These are phyloP conservation scores for Agrenia bidenticulata DNA, from an alignment of 2,888 invertebrate genomes.

Conservation along the genomic window DNA sequence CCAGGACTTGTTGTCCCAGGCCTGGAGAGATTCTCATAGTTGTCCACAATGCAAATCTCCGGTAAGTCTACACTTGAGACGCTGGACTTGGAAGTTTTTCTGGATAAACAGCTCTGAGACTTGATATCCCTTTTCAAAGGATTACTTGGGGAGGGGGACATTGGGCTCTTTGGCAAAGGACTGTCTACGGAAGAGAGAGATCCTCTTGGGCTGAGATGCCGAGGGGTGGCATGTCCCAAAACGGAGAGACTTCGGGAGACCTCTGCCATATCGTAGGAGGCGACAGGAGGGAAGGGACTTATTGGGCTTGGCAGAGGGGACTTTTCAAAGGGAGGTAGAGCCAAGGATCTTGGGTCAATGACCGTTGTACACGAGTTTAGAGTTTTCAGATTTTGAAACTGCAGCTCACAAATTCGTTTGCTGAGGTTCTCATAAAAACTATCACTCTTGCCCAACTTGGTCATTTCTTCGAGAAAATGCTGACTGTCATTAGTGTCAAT, in stretches of 20 bases:
- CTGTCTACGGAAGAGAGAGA: slow-evolving; percentile 30
- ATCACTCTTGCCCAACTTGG: slow-evolving; percentile 48
- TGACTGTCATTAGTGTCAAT: slow-evolving; percentile 52
- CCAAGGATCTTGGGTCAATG: slow-evolving; percentile 43
- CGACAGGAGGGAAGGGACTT: slow-evolving; percentile 27
- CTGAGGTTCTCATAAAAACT: slow-evolving; percentile 51
- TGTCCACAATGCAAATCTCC: slow-evolving; percentile 28
- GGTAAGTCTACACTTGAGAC: slow-evolving; percentile 39
- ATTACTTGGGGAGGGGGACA: neutral
- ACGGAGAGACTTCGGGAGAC: neutral
- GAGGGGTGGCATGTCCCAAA: neutral
- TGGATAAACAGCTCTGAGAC: slow-evolving; percentile 20
- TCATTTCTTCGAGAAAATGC: slow-evolving; percentile 51
- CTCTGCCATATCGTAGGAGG: neutral
- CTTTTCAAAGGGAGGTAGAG: slow-evolving; percentile 38
- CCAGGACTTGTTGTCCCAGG: neutral
- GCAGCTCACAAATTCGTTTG: slow-evolving; percentile 51
- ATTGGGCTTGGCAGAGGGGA: slow-evolving; percentile 49
- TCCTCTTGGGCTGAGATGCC: slow-evolving; percentile 30
- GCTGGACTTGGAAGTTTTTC: slow-evolving; percentile 37
- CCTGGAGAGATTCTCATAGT: too few species aligned
- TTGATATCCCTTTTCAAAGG: neutral
- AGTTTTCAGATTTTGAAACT: slow-evolving; percentile 51
- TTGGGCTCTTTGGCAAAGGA: slow-evolving; percentile 38
- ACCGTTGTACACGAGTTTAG: slow-evolving; percentile 49